Evolutionary conservation across 2,888 invertebrate genomes (phyloP).

Genomic region (Sarcophaga caerulescens): DNA sequence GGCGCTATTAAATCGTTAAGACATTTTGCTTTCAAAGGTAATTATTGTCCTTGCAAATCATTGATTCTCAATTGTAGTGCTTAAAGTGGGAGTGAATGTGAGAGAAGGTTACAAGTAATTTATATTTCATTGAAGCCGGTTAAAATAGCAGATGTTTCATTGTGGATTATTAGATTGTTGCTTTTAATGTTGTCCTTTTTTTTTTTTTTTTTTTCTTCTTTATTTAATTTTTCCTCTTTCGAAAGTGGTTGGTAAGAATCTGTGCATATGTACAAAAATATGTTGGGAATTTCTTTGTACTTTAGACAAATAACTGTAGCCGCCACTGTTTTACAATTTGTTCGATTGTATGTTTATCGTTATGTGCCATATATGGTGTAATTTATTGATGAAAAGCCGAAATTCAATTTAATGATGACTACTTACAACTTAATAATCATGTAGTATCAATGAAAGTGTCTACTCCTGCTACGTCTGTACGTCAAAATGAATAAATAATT

Average conservation of each 20-base stretch:
- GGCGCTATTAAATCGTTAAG: not conserved
- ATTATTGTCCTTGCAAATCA: not conserved
- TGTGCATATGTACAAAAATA: not conserved
- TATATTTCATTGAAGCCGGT: not conserved
- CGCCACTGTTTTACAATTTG: not conserved
- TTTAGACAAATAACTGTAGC: constrained; percentile 10
- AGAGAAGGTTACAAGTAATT: not conserved
- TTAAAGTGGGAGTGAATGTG: not conserved
- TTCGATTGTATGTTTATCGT: not conserved
- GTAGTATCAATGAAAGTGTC: not conserved
- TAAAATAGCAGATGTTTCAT: constrained; percentile 50
- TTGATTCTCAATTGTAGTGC: not conserved
- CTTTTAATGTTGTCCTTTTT: constrained; percentile 10
- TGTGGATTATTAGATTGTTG: constrained; percentile 9
- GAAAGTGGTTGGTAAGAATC: constrained; percentile 19
- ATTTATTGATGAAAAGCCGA: not conserved
- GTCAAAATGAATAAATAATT: not conserved
- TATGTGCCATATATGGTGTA: not conserved
- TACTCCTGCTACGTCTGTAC: not conserved
- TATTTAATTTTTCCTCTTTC: not conserved
- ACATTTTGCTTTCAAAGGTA: constrained; percentile 12
- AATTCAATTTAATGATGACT: not conserved
- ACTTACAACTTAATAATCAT: not conserved
- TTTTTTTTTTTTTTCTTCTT: no score
- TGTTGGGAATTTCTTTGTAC: not conserved